Evolutionary conservation across 2,888 invertebrate genomes (phyloP), one percentile per base, ranked within the genome.

Genomic region (Pristionchus japonicus): DNA sequence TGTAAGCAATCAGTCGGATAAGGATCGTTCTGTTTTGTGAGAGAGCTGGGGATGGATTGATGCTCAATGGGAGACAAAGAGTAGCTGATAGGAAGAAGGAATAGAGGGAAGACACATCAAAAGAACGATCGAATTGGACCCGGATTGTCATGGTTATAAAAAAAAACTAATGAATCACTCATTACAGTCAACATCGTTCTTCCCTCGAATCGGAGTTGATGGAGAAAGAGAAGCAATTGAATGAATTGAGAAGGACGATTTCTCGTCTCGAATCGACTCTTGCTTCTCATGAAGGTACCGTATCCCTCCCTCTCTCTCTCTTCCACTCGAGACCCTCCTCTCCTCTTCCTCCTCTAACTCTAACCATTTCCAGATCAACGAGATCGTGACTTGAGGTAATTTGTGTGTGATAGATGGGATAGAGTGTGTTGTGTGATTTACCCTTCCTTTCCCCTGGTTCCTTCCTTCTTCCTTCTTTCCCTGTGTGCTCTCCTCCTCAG

Each of bases 211-310:
- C 67, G 43, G 91, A 91, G 86, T 86, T 91, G 49, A 89, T 88
- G 23, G 86, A 67, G 52, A 90, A 90, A 83, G 88, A 89, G 57
- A 89, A 88, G 47, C 90, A 90, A 67, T 88, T 90, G 57, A 61
- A 84, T 11, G 91, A 91, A 61, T 86, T 91, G 86, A 89, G 84
- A 23, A 27, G 88, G 37, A 89, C 87, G 67, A 90, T 91, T 49
- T 85, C 74, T 82, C 77, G 85, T 34, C 87, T 89, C 20, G 89
- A 89, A 70, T 47, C 49, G 49, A 67, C 43, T 11, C 61, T 89
- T 47, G 80, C 80, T 34, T 43, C 23, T 23, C 80, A 80, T 27
- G 80, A 80, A 80, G 80, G 80, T 80, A 80, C 47, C 47, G 80
- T 80, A 80, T 17, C 34, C 43, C 80, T 31, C 13, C 11, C 40